Base-by-base conservation (phyloP, 2,888 invertebrate species). In the Andrena camellia region DNA sequence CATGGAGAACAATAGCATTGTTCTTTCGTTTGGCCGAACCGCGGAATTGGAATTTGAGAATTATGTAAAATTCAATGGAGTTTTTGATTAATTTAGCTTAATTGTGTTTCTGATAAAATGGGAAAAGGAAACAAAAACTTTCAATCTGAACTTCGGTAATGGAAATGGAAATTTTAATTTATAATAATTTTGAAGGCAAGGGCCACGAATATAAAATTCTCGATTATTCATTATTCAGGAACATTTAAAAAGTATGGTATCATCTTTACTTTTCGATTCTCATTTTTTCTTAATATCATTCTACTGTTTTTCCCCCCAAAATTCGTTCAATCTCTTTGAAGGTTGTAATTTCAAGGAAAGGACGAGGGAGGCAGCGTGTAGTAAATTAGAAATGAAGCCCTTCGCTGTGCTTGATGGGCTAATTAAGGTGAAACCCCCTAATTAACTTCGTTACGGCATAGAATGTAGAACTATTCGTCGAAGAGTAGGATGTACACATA, bases 381-480 rank as follows among this genome's bases (percentile, higher is more conserved):
- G 35, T 48, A 35, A 48, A 75, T 71, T 50, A 23, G 29, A 81
- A 81, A 83, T 66, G 59, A 54, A 76, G 69, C 66, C 72, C 54
- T 29, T 7, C 31, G 52, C n/a, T 57, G 64, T 48, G 48, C 62
- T 69, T 4, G 50, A 29, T 52, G 64, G 64, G 67, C 52, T 86
- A 86, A 86, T 86, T 86, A 86, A 83, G 67, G 66, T 42, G 72
- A 63, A 74, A 60, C 63, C 42, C 73, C 74, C 68, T 74, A 62
- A 77, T 82, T 76, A 71, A 85, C 77, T 79, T 86, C 85, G 79
- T 82, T 85, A 86, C 68, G 68, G 62, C 57, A 72, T 62, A 67
- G 63, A 23, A 23, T 57, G 74, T 71, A 62, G 31, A 52, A 59
- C 60, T 26, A 48, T 71, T 33, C 50, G 13, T 0, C 17, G 73